Conservation (phyloP, 2,113 vertebrate genomes). For the Poecile atricapillus region DNA sequence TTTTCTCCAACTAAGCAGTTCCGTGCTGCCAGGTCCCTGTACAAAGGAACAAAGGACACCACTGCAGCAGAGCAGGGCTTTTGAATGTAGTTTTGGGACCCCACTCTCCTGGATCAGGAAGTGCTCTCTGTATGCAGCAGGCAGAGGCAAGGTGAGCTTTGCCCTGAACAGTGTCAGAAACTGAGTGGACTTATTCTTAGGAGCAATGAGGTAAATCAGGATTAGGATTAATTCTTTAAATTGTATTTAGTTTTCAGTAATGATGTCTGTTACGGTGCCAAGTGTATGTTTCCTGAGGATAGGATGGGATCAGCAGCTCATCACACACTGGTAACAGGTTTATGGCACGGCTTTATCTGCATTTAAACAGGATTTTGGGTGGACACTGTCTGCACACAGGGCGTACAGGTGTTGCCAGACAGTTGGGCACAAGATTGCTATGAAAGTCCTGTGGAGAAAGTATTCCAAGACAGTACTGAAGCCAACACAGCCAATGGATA, state of each 20-base stretch:
- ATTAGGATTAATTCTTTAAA: not conserved
- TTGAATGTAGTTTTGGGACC: not conserved
- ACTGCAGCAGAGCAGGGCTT: not conserved
- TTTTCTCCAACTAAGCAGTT: conserved; percentile 98
- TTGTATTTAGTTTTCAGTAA: not conserved
- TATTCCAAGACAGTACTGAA: not conserved
- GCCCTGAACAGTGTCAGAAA: not conserved
- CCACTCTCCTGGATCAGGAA: not conserved
- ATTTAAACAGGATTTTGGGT: not conserved
- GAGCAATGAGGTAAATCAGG: not conserved
- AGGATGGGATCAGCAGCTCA: not conserved
- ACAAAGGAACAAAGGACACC: not conserved
- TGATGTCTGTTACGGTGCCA: accelerated
- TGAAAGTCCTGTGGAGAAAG: not conserved
- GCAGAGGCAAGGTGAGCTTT: not conserved
- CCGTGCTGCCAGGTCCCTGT: conserved; percentile 93
- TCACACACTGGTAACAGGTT: not conserved
- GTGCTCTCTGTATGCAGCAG: not conserved
- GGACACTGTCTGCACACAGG: not conserved
- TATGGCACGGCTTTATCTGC: not conserved
- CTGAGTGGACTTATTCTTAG: not conserved
- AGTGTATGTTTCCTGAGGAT: not conserved
- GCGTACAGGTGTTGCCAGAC: not conserved
- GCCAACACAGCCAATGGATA: not conserved
- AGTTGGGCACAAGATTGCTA: not conserved